Base-by-base conservation (phyloP, 1,140 invertebrate genomes). In the Plectus sambesii region DNA sequence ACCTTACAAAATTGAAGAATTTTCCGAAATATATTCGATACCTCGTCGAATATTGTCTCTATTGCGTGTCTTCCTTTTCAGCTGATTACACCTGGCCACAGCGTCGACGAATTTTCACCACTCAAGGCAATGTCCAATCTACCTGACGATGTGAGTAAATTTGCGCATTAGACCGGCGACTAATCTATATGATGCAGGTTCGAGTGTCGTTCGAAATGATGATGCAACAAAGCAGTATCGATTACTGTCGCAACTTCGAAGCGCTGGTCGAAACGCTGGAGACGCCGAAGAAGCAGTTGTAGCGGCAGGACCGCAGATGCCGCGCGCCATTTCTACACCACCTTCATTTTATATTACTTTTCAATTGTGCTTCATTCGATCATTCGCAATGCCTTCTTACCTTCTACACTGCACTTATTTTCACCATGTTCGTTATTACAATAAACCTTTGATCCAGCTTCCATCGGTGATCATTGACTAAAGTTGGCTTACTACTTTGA, bases 341-440 rank as follows among this genome's bases (percentile, higher is more conserved):
- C 41, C 5, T 30, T 33, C 22, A 1, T 33, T 42, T 42, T 8
- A 33, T 19, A 42, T 5, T 20, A 25, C 19, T 42, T 42, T 15
- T 42, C 22, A 5, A 33, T 6, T 23, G 5, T 42, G 41, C 37
- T 3, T 49, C 15, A 46, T 30, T 17, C 25, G 25, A 25, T 8
- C 5, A 56, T 55, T 23, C 56, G 53, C 24, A 9, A 22, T 12
- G 44, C 56, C 3, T 59, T 23, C 20, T 12, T 40, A 52, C 25
- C 58, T 55, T 45, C 22, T 59, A 4, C 42, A 59, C 17, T 29
- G 55, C 25, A 56, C 42, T 43, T 53, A 40, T 29, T 24, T 56
- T 3, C 48, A 60, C 30, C 59, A 55, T 51, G 58, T 55, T 51
- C 37, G 49, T 3, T 30, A 59, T 24, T 56, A 54, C 15, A 56